Conservation (phyloP, 1,140 invertebrate species). For the Formica selysi region DNA sequence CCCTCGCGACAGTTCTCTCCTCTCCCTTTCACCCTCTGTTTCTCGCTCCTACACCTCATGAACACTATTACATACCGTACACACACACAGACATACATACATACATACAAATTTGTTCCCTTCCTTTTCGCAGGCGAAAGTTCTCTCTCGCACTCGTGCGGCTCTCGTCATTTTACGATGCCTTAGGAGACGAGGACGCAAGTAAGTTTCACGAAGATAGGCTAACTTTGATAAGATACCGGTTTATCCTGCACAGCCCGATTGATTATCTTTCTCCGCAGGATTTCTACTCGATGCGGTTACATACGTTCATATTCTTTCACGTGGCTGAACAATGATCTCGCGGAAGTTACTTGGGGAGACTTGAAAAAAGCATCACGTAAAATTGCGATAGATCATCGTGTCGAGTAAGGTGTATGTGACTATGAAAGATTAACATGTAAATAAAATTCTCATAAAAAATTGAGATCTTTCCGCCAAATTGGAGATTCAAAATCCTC, state of each 20-base stretch:
- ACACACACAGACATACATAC: too few species aligned
- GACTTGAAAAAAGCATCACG: neutral
- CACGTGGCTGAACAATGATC: constrained; percentile 23
- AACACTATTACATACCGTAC: too few species aligned
- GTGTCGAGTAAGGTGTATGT: neutral
- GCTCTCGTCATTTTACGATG: neutral
- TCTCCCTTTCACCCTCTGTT: constrained; percentile 12
- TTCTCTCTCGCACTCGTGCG: constrained; percentile 26
- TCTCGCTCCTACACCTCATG: neutral
- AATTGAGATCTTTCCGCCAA: neutral
- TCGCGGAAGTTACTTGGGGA: neutral
- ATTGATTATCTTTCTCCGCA: constrained; percentile 84
- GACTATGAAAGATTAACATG: too few species aligned
- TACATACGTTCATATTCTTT: constrained; percentile 30
- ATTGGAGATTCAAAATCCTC: neutral
- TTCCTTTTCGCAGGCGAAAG: neutral
- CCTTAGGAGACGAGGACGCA: constrained; percentile 26
- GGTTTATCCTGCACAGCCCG: constrained; percentile 81
- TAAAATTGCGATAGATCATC: constrained; percentile 19
- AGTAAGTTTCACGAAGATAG: constrained; percentile 82
- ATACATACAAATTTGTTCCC: neutral
- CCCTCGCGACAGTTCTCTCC: neutral
- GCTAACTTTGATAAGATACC: constrained; percentile 85
- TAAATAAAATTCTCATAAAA: neutral
- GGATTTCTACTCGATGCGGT: constrained; percentile 34